phyloP scores from a whole-genome alignment of 2,888 invertebrate genomes.

The Pristionchus entomophagus region DNA sequence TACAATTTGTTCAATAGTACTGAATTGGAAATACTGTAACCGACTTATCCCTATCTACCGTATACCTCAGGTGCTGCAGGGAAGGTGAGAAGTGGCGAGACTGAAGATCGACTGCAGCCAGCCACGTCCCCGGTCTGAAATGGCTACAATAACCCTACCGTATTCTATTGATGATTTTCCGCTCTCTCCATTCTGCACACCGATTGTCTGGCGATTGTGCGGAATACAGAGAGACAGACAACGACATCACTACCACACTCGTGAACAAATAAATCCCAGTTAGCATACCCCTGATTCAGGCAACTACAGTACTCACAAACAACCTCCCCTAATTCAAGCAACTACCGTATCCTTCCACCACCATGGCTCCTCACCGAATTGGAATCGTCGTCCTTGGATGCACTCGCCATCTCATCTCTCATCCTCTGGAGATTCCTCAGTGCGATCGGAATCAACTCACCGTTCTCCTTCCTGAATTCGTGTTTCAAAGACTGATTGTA shows the following conservation, averaged over 20 bases:
- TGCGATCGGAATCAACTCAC: conserved; percentile 84
- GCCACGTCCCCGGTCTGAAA: not conserved
- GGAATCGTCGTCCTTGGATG: not conserved
- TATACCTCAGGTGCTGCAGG: conserved; percentile 3
- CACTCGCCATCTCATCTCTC: conserved; percentile 77
- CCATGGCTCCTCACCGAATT: not conserved
- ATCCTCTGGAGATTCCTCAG: conserved; percentile 87
- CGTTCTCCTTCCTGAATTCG: conserved; percentile 54
- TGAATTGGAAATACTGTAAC: not conserved
- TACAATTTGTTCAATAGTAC: too few relatives aligned
- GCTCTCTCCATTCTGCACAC: not conserved
- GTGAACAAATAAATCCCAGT: too few relatives aligned
- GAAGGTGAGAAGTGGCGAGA: not conserved
- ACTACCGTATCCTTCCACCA: too few relatives aligned
- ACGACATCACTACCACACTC: too few relatives aligned
- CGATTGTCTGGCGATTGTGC: too few relatives aligned
- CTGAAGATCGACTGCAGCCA: not conserved
- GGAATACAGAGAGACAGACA: too few relatives aligned
- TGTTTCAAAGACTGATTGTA: not conserved
- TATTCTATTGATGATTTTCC: not conserved
- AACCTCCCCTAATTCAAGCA: too few relatives aligned
- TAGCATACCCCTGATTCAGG: not conserved
- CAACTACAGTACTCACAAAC: not conserved
- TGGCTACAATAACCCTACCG: not conserved
- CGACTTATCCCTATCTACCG: not conserved